Conservation (phyloP, 2,888 invertebrate genomes). For the Limnephilus auricula region DNA sequence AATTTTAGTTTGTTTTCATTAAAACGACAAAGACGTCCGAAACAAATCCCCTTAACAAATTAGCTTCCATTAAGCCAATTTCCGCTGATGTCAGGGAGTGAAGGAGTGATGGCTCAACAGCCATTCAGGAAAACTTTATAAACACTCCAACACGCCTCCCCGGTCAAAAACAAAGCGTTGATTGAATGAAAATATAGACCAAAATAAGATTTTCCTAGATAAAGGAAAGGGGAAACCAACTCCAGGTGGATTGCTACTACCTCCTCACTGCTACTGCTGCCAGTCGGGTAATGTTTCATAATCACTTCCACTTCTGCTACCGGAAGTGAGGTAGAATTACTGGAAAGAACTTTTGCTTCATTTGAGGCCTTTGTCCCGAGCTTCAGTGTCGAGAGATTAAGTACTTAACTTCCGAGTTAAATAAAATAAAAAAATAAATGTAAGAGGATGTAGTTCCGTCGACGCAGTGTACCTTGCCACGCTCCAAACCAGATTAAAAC, state of each 20-base stretch:
- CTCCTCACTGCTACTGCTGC: neutral
- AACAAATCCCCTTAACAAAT: conserved; percentile 54
- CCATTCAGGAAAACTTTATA: conserved; percentile 47
- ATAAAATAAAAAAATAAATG: neutral
- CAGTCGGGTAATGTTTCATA: conserved; percentile 8
- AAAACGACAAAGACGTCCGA: conserved; percentile 52
- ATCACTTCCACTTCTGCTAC: conserved; percentile 34
- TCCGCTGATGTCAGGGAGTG: conserved; percentile 41
- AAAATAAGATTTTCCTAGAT: conserved; percentile 6
- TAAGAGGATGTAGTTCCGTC: neutral
- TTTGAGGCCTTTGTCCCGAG: neutral
- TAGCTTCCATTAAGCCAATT: conserved; percentile 51
- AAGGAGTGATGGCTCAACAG: conserved; percentile 41
- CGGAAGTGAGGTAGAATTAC: conserved; percentile 30
- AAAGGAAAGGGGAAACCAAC: neutral
- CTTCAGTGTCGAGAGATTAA: conserved; percentile 1
- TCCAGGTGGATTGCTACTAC: neutral
- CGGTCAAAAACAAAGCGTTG: conserved; percentile 37
- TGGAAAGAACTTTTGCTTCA: conserved; percentile 6
- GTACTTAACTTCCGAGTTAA: neutral
- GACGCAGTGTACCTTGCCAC: neutral
- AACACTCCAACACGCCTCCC: conserved; percentile 35
- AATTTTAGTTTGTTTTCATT: conserved; percentile 55
- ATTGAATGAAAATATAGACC: conserved; percentile 35
- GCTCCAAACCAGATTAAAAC: neutral